Base-by-base conservation (phyloP, 2,888 invertebrate species). In the Bellardia pandia region DNA sequence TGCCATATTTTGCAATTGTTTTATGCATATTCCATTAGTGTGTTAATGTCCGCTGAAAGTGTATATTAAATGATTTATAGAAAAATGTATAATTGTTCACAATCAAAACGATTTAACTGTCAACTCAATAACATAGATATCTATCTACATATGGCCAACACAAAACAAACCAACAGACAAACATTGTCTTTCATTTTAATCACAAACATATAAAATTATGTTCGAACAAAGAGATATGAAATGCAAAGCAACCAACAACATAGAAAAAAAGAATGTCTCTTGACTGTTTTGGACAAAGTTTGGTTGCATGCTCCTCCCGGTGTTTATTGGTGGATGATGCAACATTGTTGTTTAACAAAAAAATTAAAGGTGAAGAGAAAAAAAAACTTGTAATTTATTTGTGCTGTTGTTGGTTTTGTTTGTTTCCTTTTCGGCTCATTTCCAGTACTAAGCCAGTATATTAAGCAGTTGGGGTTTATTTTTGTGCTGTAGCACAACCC, bases 191-290 rank as follows among this genome's bases (percentile, higher is more conserved):
- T 60, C 11, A 40, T 30, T 76, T 40, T 64, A 76, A 76, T 84
- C 68, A 85, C 64, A 53, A 76, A 85, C 80, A 85, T 62, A 76
- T 75, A 71, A 85, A 85, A 76, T 76, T 66, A 76, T 85, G 85
- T 85, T 64, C 30, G 40, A 76, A 64, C 16, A 60, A 75, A 37
- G 30, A 66, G 30, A 68, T 58, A 37, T 23, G 58, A 51, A 40
- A 48, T 48, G 69, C 60, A 74, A 60, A 45, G 13, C 23, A 37
- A 40, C 13, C 6, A 66, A n/a, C 30, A 66, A n/a, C 30, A 58
- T 8, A 53, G 0, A 13, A 60, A 75, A 68, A 71, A 76, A 79
- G 69, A 76, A 85, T 77, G 23, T 68, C 77, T 68, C 42, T 37
- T 85, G 64, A 37, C n/a, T 69, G 6, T 85, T 42, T 37, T 14